phyloP scores from a whole-genome alignment of 2,888 invertebrate species.

The Apantesis nais region DNA sequence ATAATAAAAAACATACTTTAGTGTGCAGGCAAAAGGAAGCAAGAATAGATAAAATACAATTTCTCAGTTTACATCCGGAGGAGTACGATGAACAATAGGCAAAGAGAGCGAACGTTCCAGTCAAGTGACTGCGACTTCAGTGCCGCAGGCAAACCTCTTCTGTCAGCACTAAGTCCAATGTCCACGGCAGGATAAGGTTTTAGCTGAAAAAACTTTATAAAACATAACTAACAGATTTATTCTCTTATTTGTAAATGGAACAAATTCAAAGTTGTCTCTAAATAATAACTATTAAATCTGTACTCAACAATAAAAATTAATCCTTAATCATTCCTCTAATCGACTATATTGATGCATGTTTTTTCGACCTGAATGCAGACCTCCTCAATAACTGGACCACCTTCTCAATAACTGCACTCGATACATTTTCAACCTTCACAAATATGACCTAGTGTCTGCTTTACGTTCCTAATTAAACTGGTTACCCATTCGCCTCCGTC shows the following conservation, averaged over 20 bases:
- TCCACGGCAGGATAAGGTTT: neutral
- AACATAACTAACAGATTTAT: neutral
- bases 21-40: neutral
- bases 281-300: too few relatives aligned
- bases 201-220: neutral
- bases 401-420: too few relatives aligned
- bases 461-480: too few relatives aligned
- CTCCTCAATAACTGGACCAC: too few relatives aligned
- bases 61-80: neutral
- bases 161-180: neutral
- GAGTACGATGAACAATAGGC: neutral
- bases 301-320: too few relatives aligned
- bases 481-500: too few relatives aligned
- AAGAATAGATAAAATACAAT: neutral
- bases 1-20: constrained; percentile 8
- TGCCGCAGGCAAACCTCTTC: neutral
- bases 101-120: neutral
- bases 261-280: neutral
- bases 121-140: neutral
- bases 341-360: too few relatives aligned
- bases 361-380: too few relatives aligned
- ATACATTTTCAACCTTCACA: too few relatives aligned
- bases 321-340: too few relatives aligned
- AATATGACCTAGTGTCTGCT: too few relatives aligned
- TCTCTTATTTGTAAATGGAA: neutral